Conservation (phyloP, 1,140 invertebrate genomes). For the Psix sp. region DNA sequence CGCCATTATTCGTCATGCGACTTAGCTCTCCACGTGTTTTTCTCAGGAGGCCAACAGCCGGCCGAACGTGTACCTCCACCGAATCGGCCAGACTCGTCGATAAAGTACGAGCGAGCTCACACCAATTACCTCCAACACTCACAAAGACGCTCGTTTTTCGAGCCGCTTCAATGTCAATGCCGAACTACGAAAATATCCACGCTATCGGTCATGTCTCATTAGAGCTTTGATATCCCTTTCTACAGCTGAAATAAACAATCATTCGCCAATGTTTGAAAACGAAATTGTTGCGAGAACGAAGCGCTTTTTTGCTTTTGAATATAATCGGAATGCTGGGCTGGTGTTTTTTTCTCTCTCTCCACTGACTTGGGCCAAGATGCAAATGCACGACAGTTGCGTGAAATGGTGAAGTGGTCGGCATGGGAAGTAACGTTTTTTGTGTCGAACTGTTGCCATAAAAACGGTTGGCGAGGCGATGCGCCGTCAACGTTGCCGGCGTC, state of each 20-base stretch:
- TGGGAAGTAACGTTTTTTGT: constrained; percentile 44
- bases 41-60: constrained; percentile 9
- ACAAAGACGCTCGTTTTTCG: constrained; percentile 13
- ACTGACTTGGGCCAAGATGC: no score
- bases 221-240: no score
- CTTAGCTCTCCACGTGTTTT: constrained; percentile 23
- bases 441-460: constrained; percentile 38
- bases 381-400: no score
- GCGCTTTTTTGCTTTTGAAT: no score
- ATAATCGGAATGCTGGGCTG: no score
- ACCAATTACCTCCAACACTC: constrained; percentile 6
- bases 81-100: not conserved
- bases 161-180: constrained; percentile 29
- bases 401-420: constrained; percentile 12
- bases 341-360: no score
- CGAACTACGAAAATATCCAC: constrained; percentile 1
- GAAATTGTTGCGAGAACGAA: no score
- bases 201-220: not conserved
- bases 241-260: no score
- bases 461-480: constrained; percentile 32
- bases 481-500: constrained; percentile 27
- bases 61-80: not conserved
- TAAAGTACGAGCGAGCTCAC: constrained; percentile 6
- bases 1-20: constrained; percentile 12
- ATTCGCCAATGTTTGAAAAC: no score